Evolutionary conservation across 2,113 vertebrate genomes (phyloP), one percentile per base, ranked within the genome.

Genomic region (Brienomyrus longianalis): DNA sequence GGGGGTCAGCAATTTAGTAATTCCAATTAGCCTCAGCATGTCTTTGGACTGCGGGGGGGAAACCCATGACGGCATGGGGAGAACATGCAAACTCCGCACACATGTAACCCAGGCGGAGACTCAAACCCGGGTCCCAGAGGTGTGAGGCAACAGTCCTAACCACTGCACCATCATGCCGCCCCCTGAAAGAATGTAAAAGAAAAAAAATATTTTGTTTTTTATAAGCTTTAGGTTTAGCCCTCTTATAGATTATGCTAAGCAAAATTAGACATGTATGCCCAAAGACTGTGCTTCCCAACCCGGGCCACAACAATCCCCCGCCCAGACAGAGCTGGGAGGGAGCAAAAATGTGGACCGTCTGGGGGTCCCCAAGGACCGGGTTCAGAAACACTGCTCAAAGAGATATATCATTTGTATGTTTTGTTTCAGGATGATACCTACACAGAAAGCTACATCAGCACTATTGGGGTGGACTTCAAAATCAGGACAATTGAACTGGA

Each of bases 391-490:
- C n/a, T 3, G 62, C 62, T n/a, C 62, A 77, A 39, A 77, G 27
- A 43, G 43, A 43, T 80, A 80, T 43, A 80, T 80, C 66, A 47
- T 48, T 21, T 84, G 11, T 35, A 27, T 35, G n/a, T 74, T n/a
- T 48, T 23, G 15, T 27, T 91, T 91, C 93, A 99, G 98, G 98
- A 99, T 94, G 97, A 99, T 94, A 98, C 97, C 10, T 99, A 99
- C 92, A 99, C 98, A 90, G 98, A 99, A 95, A 99, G 97, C 93
- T 99, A 99, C 93, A 99, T 99, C 97, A 99, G 98, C 94, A 99
- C 98, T 91, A 99, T 99, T 92, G 98, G 98, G 91, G 98, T 99
- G 90, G 98, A 99, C 95, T 99, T 99, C 94, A 99, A 99, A 96
- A 99, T 99, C 95, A 96, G 98, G 94, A 99, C 98, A 94, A 98